Evolutionary conservation across 2,113 vertebrate species (phyloP).

Genomic region (Lonchura striata): DNA sequence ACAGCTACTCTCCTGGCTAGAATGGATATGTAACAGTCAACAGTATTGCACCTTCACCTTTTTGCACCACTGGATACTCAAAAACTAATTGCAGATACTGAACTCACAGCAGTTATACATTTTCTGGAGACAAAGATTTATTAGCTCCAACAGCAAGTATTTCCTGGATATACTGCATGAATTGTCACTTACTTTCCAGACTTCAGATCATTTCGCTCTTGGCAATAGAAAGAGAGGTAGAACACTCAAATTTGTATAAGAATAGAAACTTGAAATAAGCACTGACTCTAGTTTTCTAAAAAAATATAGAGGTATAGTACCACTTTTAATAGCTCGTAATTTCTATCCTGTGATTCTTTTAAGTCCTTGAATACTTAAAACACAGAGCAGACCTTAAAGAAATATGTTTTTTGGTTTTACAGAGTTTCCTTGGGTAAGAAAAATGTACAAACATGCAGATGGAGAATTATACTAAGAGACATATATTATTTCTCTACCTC

Average conservation of each 20-base stretch:
- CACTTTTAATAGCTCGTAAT: neutral
- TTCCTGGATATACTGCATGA: neutral
- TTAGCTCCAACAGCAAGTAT: neutral
- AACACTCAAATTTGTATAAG: neutral
- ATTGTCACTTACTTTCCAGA: neutral
- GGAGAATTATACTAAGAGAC: neutral
- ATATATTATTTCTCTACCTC: neutral
- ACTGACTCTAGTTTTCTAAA: neutral
- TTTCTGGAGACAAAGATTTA: neutral
- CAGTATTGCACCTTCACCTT: neutral
- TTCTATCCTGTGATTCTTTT: neutral
- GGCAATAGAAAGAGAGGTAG: neutral
- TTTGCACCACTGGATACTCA: neutral
- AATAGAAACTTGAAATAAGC: neutral
- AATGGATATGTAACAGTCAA: rapidly evolving
- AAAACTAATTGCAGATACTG: neutral
- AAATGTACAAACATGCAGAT: neutral
- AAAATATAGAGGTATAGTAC: neutral
- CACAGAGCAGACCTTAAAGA: neutral
- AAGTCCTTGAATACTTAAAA: neutral
- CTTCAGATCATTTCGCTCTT: neutral
- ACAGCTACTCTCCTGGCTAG: neutral
- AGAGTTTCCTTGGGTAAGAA: neutral
- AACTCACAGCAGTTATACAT: neutral
- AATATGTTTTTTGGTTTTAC: neutral